phyloP scores from a whole-genome alignment of 1,140 invertebrate genomes.

The Himalopsyche phryganea region DNA sequence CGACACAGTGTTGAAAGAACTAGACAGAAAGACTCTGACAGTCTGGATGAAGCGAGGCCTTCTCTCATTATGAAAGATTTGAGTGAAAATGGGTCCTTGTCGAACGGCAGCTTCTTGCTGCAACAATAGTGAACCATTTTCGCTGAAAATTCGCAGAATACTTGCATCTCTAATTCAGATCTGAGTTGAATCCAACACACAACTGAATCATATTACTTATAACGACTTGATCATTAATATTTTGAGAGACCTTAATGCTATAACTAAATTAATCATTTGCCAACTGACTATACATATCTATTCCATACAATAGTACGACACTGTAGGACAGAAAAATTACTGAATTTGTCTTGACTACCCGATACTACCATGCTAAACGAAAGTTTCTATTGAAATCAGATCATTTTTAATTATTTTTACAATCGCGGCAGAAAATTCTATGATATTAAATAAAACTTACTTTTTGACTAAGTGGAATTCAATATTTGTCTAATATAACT shows the following conservation, averaged over 20 bases:
- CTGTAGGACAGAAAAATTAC: too few species aligned
- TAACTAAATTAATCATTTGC: neutral
- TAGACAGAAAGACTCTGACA: neutral
- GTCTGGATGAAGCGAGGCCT: neutral
- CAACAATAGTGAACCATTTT: neutral
- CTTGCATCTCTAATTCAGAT: neutral
- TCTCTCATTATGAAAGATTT: conserved; percentile 9
- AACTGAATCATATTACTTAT: neutral
- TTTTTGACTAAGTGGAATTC: too few species aligned
- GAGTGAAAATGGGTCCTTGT: neutral
- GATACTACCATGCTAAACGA: too few species aligned
- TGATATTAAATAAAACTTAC: too few species aligned
- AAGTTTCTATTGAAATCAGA: too few species aligned
- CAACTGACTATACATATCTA: neutral
- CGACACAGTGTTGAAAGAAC: conserved; percentile 54
- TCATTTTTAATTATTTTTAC: too few species aligned
- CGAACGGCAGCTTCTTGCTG: too few species aligned
- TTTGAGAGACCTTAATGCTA: neutral
- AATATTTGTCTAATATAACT: too few species aligned
- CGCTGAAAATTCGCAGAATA: too few species aligned
- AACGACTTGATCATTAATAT: neutral
- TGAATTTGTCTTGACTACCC: too few species aligned
- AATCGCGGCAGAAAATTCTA: too few species aligned
- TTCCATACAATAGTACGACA: too few species aligned
- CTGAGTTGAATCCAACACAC: neutral